These are phyloP conservation scores for Myoxocephalus aenaeus DNA, from an alignment of 2,797 vertebrate genomes.

Conservation along the genomic window DNA sequence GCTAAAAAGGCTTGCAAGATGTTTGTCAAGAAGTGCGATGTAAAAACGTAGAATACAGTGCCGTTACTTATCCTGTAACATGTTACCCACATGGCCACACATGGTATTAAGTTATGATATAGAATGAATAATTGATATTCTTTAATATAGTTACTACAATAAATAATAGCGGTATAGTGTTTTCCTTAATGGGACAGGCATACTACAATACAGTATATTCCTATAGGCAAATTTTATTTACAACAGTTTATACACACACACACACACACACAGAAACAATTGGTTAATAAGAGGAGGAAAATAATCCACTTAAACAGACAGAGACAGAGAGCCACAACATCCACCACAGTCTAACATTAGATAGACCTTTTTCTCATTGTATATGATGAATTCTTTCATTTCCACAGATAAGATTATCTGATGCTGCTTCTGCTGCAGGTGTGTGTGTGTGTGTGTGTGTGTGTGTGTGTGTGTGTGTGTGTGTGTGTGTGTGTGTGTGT, in stretches of 20 bases:
- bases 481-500: not conserved
- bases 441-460: constrained; percentile 23
- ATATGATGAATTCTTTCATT: constrained; percentile 83
- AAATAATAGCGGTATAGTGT: not conserved
- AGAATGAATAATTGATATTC: not conserved
- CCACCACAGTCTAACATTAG: constrained; percentile 17
- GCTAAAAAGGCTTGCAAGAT: too few species aligned
- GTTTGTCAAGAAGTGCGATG: too few species aligned
- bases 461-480: constrained; percentile 24
- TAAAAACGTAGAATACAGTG: too few species aligned
- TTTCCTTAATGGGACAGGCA: not conserved
- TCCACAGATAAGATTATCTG: constrained; percentile 68
- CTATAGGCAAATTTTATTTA: not conserved
- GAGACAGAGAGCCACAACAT: not conserved
- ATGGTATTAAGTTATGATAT: not conserved
- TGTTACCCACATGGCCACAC: not conserved
- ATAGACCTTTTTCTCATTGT: not conserved
- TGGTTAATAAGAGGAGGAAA: not conserved
- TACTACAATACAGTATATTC: not conserved
- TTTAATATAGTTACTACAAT: not conserved
- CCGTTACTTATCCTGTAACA: not conserved
- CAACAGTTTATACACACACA: not conserved
- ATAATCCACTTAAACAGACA: not conserved
- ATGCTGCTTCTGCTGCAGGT: constrained; percentile 1
- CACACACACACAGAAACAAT: not conserved